phyloP scores from a whole-genome alignment of 2,113 vertebrate species.

The Tachysurus fulvidraco region DNA sequence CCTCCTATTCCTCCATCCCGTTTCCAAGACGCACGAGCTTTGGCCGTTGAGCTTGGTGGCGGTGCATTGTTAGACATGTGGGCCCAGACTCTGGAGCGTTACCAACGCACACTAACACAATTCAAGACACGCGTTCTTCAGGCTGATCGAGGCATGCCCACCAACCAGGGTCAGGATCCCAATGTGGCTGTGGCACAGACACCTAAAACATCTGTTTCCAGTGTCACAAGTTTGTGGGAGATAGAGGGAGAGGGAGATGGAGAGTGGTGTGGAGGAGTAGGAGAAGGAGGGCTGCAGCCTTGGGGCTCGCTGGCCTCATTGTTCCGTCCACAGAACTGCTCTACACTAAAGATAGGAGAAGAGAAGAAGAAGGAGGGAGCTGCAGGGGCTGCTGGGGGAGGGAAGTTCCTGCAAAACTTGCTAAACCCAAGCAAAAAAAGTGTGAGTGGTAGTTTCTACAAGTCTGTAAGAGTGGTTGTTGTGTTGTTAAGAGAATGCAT shows the following conservation, averaged over 20 bases:
- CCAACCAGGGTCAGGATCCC: conserved; percentile 22
- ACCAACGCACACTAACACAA: conserved; percentile 74
- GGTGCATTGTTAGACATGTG: conserved; percentile 76
- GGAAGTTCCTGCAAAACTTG: conserved; percentile 76
- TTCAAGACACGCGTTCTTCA: conserved; percentile 75
- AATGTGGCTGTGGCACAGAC: conserved; percentile 51
- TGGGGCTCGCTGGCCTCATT: conserved; percentile 77
- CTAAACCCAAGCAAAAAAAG: conserved; percentile 75
- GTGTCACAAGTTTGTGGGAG: conserved; percentile 68
- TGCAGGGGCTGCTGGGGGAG: conserved; percentile 61
- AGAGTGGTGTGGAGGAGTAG: conserved; percentile 67
- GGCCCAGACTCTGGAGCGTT: conserved; percentile 76
- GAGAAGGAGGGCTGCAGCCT: conserved; percentile 70
- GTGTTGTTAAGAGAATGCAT: neutral
- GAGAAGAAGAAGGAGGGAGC: conserved; percentile 67
- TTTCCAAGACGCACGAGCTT: conserved; percentile 82
- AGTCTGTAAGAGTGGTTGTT: conserved; percentile 4
- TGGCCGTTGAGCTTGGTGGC: conserved; percentile 80
- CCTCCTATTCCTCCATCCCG: conserved; percentile 77
- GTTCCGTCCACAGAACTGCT: conserved; percentile 75
- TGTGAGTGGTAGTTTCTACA: conserved; percentile 61
- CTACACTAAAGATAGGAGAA: conserved; percentile 75
- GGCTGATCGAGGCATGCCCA: conserved; percentile 55
- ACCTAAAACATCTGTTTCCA: conserved; percentile 56
- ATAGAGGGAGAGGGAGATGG: conserved; percentile 67